These are phyloP conservation scores for Rotaria sp. DNA, from an alignment of 2,888 invertebrate species.

Conservation along the genomic window DNA sequence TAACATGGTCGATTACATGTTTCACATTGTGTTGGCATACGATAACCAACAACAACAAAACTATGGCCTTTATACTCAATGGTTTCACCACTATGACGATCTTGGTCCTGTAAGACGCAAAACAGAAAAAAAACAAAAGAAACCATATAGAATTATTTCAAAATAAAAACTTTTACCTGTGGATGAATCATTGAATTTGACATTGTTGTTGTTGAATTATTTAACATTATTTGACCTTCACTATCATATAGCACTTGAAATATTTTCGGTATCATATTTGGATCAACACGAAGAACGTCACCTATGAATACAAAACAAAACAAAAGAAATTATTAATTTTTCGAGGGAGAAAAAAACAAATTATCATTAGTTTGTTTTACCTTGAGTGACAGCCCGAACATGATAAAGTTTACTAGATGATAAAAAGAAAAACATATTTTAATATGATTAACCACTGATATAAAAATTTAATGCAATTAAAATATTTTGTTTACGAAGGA, in stretches of 20 bases:
- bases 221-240: neutral
- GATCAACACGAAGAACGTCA: constrained; percentile 95
- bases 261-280: constrained; percentile 96
- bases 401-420: constrained; percentile 85
- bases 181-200: constrained; percentile 1
- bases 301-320: neutral
- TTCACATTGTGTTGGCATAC: constrained; percentile 96
- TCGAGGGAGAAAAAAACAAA: too few relatives aligned
- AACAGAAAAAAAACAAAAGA: neutral
- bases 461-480: too few relatives aligned
- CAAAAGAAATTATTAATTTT: too few relatives aligned
- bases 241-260: constrained; percentile 52
- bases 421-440: constrained; percentile 28
- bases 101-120: constrained; percentile 45
- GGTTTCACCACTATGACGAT: constrained; percentile 31
- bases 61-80: constrained; percentile 80
- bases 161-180: neutral
- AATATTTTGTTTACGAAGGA: too few relatives aligned
- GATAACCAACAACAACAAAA: constrained; percentile 86
- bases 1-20: constrained; percentile 91
- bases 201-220: neutral
- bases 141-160: constrained; percentile 42
- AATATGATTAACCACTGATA: too few relatives aligned
- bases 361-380: neutral
- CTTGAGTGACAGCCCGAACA: constrained; percentile 93